A percentile compares a stretch with the other conserved stretches of the same genome.
These are phyloP conservation scores for Elegia similella DNA, from an alignment of 2,888 invertebrate genomes.

Conservation along the genomic window DNA sequence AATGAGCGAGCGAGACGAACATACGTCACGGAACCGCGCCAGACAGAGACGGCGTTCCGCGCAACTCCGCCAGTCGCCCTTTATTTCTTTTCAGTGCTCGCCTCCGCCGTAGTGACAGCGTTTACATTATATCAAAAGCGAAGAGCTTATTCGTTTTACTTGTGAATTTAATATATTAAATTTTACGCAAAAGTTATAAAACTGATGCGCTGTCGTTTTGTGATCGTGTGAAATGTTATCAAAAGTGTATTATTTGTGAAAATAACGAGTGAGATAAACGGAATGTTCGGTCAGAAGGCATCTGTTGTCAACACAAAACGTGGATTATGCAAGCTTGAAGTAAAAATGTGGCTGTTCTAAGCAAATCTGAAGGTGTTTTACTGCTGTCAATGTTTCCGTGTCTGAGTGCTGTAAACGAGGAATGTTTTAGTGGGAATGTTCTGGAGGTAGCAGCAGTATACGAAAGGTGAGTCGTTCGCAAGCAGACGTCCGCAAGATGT, in stretches of 20 bases:
- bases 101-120: constrained; percentile 72
- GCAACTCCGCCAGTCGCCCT: constrained; percentile 70
- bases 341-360: constrained; percentile 73
- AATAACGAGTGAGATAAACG: constrained; percentile 45
- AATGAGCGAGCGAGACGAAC: constrained; percentile 52
- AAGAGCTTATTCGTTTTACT: constrained; percentile 64
- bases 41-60: constrained; percentile 53
- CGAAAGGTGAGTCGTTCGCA: constrained; percentile 23
- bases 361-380: constrained; percentile 57
- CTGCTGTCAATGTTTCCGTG: constrained; percentile 34
- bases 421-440: constrained; percentile 23
- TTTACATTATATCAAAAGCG: constrained; percentile 53
- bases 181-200: constrained; percentile 56
- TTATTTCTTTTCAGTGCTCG: constrained; percentile 74
- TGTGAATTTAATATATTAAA: constrained; percentile 69
- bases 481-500: neutral
- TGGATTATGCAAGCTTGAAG: constrained; percentile 77
- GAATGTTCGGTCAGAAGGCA: constrained; percentile 66
- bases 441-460: constrained; percentile 23
- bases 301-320: constrained; percentile 75
- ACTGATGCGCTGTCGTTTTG: constrained; percentile 43
- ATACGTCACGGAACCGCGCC: constrained; percentile 32
- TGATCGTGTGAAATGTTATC: constrained; percentile 51
- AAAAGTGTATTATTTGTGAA: constrained; percentile 46
- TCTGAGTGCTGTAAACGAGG: constrained; percentile 23